These are phyloP conservation scores for Orthosia incerta DNA, from an alignment of 2,888 invertebrate species.

Conservation along the genomic window DNA sequence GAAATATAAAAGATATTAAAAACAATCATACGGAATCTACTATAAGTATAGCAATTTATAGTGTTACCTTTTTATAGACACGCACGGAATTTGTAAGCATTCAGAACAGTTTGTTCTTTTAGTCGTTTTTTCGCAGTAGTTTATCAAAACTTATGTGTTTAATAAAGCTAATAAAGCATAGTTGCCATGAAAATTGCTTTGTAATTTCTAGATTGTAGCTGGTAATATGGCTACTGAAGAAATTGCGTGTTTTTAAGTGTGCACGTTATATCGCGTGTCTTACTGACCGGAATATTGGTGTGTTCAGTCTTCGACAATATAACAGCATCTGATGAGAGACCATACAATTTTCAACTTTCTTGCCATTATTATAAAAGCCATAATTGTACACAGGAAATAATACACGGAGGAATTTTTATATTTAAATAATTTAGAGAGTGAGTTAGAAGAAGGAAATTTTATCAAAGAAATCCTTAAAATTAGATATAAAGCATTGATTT, in stretches of 20 bases:
- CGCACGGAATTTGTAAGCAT: conserved; percentile 8
- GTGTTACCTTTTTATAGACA: conserved; percentile 13
- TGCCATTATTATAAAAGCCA: not conserved
- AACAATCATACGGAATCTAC: conserved; percentile 3
- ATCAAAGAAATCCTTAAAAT: conserved; percentile 6
- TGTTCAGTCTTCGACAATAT: conserved; percentile 57
- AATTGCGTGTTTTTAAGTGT: conserved; percentile 68
- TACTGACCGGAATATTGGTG: conserved; percentile 66
- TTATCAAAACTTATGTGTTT: conserved; percentile 47
- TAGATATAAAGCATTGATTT: not conserved
- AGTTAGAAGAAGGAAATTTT: conserved; percentile 26
- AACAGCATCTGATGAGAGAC: conserved; percentile 40
- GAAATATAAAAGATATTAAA: conserved; percentile 22
- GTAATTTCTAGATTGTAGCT: conserved; percentile 70
- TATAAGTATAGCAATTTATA: not conserved
- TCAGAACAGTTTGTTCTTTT: conserved; percentile 25
- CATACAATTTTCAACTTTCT: conserved; percentile 41
- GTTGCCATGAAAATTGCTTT: conserved; percentile 60
- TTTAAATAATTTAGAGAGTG: conserved; percentile 58
- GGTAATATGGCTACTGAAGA: conserved; percentile 67
- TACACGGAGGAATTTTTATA: conserved; percentile 24
- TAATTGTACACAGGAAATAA: conserved; percentile 1
- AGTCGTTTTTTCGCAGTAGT: conserved; percentile 36
- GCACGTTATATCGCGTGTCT: conserved; percentile 75
- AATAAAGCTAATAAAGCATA: conserved; percentile 51